Percentiles rank a stretch among this genome's conserved stretches.
Evolutionary conservation across 2,888 invertebrate genomes (phyloP).

Genomic region (Rhaphigaster nebulosa): DNA sequence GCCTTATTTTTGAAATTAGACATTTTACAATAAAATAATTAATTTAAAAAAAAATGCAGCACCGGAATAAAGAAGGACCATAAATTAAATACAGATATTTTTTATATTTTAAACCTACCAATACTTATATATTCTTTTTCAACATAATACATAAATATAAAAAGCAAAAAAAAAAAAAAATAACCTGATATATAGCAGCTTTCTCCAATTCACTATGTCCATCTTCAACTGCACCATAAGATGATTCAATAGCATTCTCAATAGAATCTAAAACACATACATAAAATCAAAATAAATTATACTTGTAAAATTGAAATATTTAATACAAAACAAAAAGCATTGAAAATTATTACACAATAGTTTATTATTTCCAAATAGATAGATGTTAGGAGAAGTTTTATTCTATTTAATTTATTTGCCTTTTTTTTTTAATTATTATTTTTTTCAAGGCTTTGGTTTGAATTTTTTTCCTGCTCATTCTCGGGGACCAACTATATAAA

Average conservation of each 20-base stretch:
- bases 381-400: too few relatives aligned
- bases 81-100: too few relatives aligned
- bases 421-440: too few relatives aligned
- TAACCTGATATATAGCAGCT: conserved; percentile 84
- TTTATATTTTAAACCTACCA: too few relatives aligned
- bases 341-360: too few relatives aligned
- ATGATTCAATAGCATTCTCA: conserved; percentile 84
- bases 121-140: neutral
- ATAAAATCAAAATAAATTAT: neutral
- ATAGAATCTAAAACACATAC: conserved; percentile 78
- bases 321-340: neutral
- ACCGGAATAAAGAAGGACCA: too few relatives aligned
- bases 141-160: neutral
- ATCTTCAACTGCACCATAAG: conserved; percentile 82
- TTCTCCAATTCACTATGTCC: conserved; percentile 85
- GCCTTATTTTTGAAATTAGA: neutral
- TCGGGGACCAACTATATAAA: too few relatives aligned
- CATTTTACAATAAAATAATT: neutral
- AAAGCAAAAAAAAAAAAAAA: neutral
- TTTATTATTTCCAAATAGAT: too few relatives aligned
- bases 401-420: too few relatives aligned
- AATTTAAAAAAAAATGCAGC: too few relatives aligned
- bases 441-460: too few relatives aligned
- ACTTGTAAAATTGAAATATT: neutral
- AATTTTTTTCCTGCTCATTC: too few relatives aligned